Evolutionary conservation across 1,140 invertebrate genomes (phyloP).

Genomic region (Bradynema listronoti): DNA sequence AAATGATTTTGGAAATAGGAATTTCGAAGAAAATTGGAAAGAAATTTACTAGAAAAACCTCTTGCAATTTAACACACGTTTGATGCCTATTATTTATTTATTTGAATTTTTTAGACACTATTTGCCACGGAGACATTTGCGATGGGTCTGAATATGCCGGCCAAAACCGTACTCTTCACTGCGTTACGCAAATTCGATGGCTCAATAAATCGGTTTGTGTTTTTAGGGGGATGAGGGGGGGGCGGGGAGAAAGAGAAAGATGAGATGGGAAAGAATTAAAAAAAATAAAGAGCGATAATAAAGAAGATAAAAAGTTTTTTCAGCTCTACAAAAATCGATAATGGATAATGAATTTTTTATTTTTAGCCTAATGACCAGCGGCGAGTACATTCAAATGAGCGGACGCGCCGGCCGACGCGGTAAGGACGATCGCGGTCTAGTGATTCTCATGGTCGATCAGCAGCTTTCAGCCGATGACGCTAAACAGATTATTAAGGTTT

Average conservation of each 20-base stretch:
- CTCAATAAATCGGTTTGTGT: slow-evolving; percentile 83
- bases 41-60: too few species aligned
- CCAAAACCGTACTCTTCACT: slow-evolving; percentile 93
- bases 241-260: too few species aligned
- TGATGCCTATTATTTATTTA: slow-evolving; percentile 10
- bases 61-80: too few species aligned
- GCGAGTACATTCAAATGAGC: slow-evolving; percentile 99
- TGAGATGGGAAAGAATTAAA: too few species aligned
- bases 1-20: too few species aligned
- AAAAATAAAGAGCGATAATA: too few species aligned
- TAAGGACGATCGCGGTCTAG: slow-evolving; percentile 92
- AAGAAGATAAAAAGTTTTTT: too few species aligned
- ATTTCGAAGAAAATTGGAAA: too few species aligned
- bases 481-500: slow-evolving; percentile 74
- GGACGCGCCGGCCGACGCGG: slow-evolving; percentile 92
- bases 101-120: slow-evolving; percentile 66
- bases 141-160: slow-evolving; percentile 99
- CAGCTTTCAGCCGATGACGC: slow-evolving; percentile 79
- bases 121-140: slow-evolving; percentile 99
- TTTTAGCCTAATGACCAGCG: slow-evolving; percentile 66
- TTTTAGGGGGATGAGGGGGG: too few species aligned
- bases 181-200: slow-evolving; percentile 92
- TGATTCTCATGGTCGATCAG: slow-evolving; percentile 97
- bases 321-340: too few species aligned
- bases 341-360: too few species aligned